Evolutionary conservation across 2,888 invertebrate genomes (phyloP).

Genomic region (Noctua pronuba): DNA sequence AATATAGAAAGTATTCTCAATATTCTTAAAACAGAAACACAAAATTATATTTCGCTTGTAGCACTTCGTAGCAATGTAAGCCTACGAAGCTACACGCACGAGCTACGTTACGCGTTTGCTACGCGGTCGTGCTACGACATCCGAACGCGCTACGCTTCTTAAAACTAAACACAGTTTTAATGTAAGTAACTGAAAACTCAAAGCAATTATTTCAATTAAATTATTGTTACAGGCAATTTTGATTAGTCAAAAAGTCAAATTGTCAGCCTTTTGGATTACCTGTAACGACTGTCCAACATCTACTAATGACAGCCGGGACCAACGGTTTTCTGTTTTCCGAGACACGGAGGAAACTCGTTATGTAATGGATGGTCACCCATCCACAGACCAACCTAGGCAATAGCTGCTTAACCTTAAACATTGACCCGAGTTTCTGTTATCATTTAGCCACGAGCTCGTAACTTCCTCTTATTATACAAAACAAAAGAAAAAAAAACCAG

Average conservation of each 20-base stretch:
- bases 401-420: background rate
- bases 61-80: background rate
- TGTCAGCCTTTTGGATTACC: too few relatives aligned
- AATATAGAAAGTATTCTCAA: too few relatives aligned
- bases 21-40: too few relatives aligned
- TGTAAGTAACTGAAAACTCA: background rate
- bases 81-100: conserved; percentile 23
- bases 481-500: background rate
- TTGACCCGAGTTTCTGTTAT: background rate
- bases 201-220: background rate
- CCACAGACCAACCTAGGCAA: background rate
- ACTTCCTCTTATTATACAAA: background rate
- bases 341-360: background rate
- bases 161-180: background rate
- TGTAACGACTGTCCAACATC: too few relatives aligned
- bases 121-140: conserved; percentile 37
- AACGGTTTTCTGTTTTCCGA: too few relatives aligned
- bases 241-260: background rate
- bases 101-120: conserved; percentile 26
- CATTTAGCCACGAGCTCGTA: background rate
- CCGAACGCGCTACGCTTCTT: conserved; percentile 5
- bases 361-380: background rate
- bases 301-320: too few relatives aligned
- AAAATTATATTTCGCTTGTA: conserved; percentile 15
- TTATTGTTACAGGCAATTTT: too few relatives aligned